A percentile compares a stretch with the other conserved stretches of the same genome.
Evolutionary conservation across 2,797 vertebrate genomes (phyloP).

Genomic region (Halcyon leucocephala): DNA sequence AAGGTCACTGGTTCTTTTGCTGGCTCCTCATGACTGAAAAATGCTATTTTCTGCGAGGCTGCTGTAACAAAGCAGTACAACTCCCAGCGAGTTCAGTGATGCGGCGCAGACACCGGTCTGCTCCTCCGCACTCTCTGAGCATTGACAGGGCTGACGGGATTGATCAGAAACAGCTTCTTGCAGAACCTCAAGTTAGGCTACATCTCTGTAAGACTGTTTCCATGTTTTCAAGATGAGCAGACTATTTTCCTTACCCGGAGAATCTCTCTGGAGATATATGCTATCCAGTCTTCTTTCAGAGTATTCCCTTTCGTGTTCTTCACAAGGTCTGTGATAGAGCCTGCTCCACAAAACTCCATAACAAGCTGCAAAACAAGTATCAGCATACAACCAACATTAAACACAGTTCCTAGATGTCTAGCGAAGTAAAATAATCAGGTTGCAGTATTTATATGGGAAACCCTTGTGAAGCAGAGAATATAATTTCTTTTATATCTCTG

Average conservation of each 20-base stretch:
- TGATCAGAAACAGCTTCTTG: conserved; percentile 39
- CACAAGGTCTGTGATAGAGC: conserved; percentile 98
- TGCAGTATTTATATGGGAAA: neutral
- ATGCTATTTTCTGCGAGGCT: neutral
- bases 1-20: neutral
- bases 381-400: neutral
- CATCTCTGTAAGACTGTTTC: neutral
- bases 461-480: neutral
- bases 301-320: conserved; percentile 99
- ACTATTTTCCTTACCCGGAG: conserved; percentile 85
- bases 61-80: neutral
- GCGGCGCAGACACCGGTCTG: neutral
- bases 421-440: neutral
- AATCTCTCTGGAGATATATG: conserved; percentile 98
- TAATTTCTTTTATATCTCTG: neutral
- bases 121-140: neutral
- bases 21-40: neutral
- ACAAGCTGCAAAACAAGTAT: conserved; percentile 86
- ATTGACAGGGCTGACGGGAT: conserved; percentile 3
- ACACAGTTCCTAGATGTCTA: neutral
- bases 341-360: conserved; percentile 99
- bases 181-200: neutral
- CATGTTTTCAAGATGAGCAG: neutral
- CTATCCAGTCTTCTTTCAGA: conserved; percentile 98
- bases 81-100: neutral